Percentiles rank a stretch among this genome's conserved stretches.
Conservation (phyloP, 1,140 invertebrate genomes). For the Procambarus clarkii region DNA sequence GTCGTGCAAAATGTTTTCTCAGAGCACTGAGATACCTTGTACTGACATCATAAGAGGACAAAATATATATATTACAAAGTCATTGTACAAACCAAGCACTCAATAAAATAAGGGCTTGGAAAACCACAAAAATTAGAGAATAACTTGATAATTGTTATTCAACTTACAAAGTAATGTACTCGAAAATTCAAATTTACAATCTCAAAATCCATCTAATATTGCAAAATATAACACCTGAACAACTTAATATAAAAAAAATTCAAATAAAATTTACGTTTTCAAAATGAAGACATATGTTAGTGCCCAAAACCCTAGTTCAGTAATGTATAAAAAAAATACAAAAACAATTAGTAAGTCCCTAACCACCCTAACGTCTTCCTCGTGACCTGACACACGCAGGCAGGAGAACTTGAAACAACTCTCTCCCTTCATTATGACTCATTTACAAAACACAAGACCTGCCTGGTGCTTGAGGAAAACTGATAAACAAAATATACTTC, state of each 20-base stretch:
- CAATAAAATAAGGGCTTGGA: constrained; percentile 46
- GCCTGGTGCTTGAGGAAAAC: constrained; percentile 10
- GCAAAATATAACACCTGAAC: constrained; percentile 52
- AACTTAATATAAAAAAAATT: constrained; percentile 47
- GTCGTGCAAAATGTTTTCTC: constrained; percentile 57
- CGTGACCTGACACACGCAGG: constrained; percentile 7
- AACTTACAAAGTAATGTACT: constrained; percentile 32
- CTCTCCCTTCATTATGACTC: not conserved
- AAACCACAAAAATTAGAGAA: constrained; percentile 35
- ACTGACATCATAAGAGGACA: constrained; percentile 68
- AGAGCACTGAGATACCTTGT: constrained; percentile 67
- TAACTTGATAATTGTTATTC: constrained; percentile 12
- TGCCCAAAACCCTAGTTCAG: constrained; percentile 50
- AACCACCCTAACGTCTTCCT: constrained; percentile 19
- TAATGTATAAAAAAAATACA: constrained; percentile 21
- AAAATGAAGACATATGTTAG: constrained; percentile 57
- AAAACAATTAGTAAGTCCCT: constrained; percentile 18
- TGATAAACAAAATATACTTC: constrained; percentile 9
- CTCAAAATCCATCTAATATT: constrained; percentile 50
- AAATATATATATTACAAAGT: constrained; percentile 67
- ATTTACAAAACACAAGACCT: constrained; percentile 7
- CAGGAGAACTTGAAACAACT: constrained; percentile 12
- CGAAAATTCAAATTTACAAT: constrained; percentile 45
- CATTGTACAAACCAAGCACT: constrained; percentile 65
- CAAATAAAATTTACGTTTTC: constrained; percentile 40